phyloP scores from a whole-genome alignment of 1,140 invertebrate genomes.

The Lithobius niger region DNA sequence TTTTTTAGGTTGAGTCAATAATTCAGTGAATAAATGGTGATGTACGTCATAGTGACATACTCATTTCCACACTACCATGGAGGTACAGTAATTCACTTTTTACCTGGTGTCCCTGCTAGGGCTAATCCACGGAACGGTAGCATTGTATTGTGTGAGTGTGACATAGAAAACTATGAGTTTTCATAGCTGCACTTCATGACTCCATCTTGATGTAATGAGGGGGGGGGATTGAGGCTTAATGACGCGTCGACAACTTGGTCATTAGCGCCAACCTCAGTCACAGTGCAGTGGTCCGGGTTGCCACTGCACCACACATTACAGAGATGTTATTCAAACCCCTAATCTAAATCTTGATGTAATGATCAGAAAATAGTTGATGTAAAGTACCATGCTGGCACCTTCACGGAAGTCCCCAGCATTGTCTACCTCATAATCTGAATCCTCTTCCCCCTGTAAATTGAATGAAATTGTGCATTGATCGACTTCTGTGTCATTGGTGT shows the following conservation, averaged over 20 bases:
- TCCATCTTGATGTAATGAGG: too few relatives aligned
- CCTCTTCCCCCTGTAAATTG: background rate
- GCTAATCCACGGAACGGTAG: background rate
- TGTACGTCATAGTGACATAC: background rate
- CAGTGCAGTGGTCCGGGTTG: too few relatives aligned
- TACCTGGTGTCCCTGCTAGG: background rate
- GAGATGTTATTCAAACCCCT: too few relatives aligned
- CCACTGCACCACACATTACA: too few relatives aligned
- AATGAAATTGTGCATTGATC: background rate
- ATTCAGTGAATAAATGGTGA: too few relatives aligned
- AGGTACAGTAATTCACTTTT: background rate
- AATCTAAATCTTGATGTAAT: background rate
- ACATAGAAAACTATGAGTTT: background rate
- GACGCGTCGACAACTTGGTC: too few relatives aligned
- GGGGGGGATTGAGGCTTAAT: too few relatives aligned
- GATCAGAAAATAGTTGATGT: background rate
- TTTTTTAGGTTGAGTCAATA: too few relatives aligned
- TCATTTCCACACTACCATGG: background rate
- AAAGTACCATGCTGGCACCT: background rate
- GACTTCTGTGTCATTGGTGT: background rate
- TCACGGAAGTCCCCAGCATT: background rate
- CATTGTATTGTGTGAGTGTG: background rate
- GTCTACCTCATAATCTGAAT: background rate
- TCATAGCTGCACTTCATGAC: background rate
- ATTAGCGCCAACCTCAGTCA: too few relatives aligned